Conservation (phyloP, 2,888 invertebrate genomes). For the Mantis religiosa region DNA sequence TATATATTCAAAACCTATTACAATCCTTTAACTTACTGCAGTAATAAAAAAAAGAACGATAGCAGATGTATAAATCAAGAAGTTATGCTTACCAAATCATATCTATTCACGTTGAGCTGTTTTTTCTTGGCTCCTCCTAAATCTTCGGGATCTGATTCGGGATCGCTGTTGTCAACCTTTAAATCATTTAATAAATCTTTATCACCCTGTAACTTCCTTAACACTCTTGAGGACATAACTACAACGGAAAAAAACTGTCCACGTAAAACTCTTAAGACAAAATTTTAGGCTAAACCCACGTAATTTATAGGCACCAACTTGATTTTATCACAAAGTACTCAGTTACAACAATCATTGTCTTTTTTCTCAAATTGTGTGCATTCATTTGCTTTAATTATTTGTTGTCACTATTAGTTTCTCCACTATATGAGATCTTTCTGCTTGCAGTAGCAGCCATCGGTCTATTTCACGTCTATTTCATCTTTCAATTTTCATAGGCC, state of each 20-base stretch:
- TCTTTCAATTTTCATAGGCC: no score
- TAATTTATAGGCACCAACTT: not conserved
- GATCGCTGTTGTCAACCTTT: constrained; percentile 43
- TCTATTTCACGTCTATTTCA: no score
- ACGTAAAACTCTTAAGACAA: not conserved
- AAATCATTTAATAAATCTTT: constrained; percentile 50
- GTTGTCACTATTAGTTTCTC: not conserved
- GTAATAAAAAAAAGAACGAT: constrained; percentile 5
- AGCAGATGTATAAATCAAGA: not conserved
- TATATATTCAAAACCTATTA: no score
- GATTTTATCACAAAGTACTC: not conserved
- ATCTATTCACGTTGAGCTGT: constrained; percentile 61
- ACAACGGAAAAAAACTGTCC: not conserved
- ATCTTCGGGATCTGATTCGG: constrained; percentile 50
- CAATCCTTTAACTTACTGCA: not conserved
- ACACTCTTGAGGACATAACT: constrained; percentile 38
- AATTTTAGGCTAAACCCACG: not conserved
- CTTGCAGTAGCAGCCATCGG: not conserved
- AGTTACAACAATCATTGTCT: not conserved
- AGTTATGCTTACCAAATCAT: constrained; percentile 60
- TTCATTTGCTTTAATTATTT: not conserved
- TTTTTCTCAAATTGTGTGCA: not conserved
- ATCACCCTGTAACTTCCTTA: constrained; percentile 52
- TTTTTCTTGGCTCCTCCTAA: constrained; percentile 53
- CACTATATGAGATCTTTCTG: not conserved